phyloP scores from a whole-genome alignment of 2,888 invertebrate species.

The Lottia gigantea region DNA sequence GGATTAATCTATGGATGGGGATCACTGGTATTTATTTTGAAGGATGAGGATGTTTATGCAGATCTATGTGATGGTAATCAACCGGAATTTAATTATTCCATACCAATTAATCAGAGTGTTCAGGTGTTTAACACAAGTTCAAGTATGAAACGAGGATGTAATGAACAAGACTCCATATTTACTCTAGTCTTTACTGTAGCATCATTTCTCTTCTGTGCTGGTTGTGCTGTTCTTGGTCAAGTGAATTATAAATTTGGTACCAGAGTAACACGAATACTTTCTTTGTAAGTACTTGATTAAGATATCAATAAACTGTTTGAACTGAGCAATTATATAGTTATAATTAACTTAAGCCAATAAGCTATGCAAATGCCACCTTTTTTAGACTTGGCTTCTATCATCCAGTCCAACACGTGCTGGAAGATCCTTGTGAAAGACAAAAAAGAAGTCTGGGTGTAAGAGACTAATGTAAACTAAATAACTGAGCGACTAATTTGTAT shows the following conservation, averaged over 20 bases:
- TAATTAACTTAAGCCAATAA: too few relatives aligned
- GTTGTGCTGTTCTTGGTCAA: slow-evolving; percentile 51
- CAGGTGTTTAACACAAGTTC: not conserved
- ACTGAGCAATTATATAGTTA: too few relatives aligned
- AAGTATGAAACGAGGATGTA: slow-evolving; percentile 24
- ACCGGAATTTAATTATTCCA: not conserved
- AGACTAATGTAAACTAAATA: too few relatives aligned
- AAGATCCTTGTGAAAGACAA: too few relatives aligned
- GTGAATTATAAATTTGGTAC: slow-evolving; percentile 54
- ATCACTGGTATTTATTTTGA: slow-evolving; percentile 48
- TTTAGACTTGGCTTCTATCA: too few relatives aligned
- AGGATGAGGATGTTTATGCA: slow-evolving; percentile 43
- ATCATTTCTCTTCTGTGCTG: slow-evolving; percentile 46
- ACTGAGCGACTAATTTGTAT: too few relatives aligned
- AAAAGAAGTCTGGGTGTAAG: too few relatives aligned
- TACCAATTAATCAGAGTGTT: not conserved
- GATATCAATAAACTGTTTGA: not conserved
- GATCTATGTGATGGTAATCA: slow-evolving; percentile 35
- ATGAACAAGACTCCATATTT: slow-evolving; percentile 40
- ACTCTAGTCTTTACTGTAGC: slow-evolving; percentile 49
- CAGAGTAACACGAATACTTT: slow-evolving; percentile 42
- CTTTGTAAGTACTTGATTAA: slow-evolving; percentile 40
- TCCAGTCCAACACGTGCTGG: too few relatives aligned
- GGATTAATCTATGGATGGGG: slow-evolving; percentile 56
- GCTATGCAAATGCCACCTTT: too few relatives aligned